Conservation (phyloP, 2,797 vertebrate genomes). For the Silurus lanzhouensis region DNA sequence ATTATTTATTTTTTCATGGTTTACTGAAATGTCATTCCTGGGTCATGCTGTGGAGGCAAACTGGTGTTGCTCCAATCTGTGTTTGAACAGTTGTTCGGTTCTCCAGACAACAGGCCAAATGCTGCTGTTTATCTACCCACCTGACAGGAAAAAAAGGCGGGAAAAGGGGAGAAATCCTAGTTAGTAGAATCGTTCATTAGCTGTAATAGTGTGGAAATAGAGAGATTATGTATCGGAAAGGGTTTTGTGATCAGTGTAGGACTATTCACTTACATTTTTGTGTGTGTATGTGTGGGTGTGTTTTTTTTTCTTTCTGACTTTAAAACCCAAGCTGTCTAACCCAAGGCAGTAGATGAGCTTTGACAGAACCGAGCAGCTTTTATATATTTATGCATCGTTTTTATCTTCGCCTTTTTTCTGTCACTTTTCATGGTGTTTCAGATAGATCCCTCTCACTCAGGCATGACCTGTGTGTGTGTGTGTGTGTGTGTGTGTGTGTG, state of each 20-base stretch:
- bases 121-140: neutral
- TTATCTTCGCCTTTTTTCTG: conserved; percentile 32
- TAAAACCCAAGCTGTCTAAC: conserved; percentile 32
- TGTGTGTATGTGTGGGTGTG: conserved; percentile 42
- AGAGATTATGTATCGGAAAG: neutral
- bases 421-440: conserved; percentile 31
- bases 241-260: neutral
- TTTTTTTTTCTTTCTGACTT: conserved; percentile 41
- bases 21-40: conserved; percentile 3
- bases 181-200: conserved; percentile 17
- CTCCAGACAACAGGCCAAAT: conserved; percentile 27
- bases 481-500: neutral
- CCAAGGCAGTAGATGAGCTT: conserved; percentile 38
- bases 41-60: conserved; percentile 10
- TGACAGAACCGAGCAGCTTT: conserved; percentile 31
- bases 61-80: conserved; percentile 23
- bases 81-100: conserved; percentile 34
- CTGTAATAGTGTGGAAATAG: conserved; percentile 10
- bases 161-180: neutral
- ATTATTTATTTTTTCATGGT: neutral
- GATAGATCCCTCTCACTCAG: conserved; percentile 44
- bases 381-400: conserved; percentile 38
- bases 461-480: conserved; percentile 49
- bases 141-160: neutral
- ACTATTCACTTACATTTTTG: conserved; percentile 14